phyloP scores from a whole-genome alignment of 2,113 vertebrate genomes.

The Merops nubicus region DNA sequence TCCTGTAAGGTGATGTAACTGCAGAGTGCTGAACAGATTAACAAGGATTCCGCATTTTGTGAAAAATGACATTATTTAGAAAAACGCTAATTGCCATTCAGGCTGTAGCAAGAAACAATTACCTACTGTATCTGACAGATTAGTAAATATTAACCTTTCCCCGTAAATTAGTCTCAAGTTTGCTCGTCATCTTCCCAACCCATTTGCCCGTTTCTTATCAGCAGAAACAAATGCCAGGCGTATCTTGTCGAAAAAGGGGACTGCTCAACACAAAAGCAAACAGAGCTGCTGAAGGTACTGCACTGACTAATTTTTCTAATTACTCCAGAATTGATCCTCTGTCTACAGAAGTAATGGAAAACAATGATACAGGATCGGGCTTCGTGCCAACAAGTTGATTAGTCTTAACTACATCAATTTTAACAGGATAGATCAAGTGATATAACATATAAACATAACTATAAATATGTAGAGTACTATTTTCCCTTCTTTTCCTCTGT shows the following conservation, averaged over 20 bases:
- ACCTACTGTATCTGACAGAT: constrained; percentile 5
- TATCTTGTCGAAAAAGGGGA: not conserved
- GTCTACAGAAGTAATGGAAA: not conserved
- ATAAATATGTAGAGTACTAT: not conserved
- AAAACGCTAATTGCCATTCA: not conserved
- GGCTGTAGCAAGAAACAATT: constrained; percentile 12
- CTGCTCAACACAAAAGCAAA: not conserved
- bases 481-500: not conserved
- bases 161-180: constrained; percentile 22
- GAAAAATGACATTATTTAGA: constrained; percentile 38
- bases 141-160: constrained; percentile 63
- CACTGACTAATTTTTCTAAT: constrained; percentile 29
- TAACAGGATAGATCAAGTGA: not conserved
- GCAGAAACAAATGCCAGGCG: constrained; percentile 37
- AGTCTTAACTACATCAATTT: not conserved
- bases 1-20: constrained; percentile 54
- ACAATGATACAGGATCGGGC: not conserved
- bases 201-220: constrained; percentile 45
- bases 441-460: not conserved
- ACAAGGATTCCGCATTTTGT: constrained; percentile 23
- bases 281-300: constrained; percentile 1
- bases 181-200: constrained; percentile 30
- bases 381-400: not conserved
- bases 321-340: constrained; percentile 8
- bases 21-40: not conserved